These are phyloP conservation scores for Rhinoptilus africanus DNA, from an alignment of 2,113 vertebrate species.

Conservation along the genomic window DNA sequence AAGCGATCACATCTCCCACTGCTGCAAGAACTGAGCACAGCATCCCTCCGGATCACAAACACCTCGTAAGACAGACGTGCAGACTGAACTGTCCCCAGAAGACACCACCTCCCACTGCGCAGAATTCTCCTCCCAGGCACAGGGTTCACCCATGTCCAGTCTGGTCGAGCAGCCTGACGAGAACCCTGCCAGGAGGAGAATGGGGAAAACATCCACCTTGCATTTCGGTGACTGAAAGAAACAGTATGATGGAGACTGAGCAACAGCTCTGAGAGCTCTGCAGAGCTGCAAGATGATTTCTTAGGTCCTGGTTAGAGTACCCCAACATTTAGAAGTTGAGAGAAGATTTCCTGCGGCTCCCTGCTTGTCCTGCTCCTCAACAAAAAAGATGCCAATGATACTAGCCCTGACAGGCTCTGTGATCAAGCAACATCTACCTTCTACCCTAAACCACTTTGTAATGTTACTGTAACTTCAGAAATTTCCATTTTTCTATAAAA, in stretches of 20 bases:
- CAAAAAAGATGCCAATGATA: not conserved
- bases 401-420: not conserved
- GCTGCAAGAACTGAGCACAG: not conserved
- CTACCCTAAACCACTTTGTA: not conserved
- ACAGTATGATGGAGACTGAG: not conserved
- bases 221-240: not conserved
- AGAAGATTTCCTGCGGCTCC: not conserved
- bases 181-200: not conserved
- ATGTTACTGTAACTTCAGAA: not conserved
- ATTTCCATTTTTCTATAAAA: not conserved
- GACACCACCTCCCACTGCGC: not conserved
- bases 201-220: not conserved
- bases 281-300: not conserved
- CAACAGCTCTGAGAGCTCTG: not conserved
- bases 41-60: not conserved
- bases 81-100: not conserved
- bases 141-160: not conserved
- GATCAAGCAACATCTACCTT: not conserved
- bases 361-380: not conserved
- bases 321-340: not conserved
- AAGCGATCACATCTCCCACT: not conserved
- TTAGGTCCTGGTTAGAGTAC: not conserved
- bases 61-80: not conserved
- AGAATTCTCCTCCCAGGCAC: not conserved
- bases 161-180: not conserved